These are phyloP conservation scores for Amblyjoppa proteus DNA, from an alignment of 2,888 invertebrate genomes.

Conservation along the genomic window DNA sequence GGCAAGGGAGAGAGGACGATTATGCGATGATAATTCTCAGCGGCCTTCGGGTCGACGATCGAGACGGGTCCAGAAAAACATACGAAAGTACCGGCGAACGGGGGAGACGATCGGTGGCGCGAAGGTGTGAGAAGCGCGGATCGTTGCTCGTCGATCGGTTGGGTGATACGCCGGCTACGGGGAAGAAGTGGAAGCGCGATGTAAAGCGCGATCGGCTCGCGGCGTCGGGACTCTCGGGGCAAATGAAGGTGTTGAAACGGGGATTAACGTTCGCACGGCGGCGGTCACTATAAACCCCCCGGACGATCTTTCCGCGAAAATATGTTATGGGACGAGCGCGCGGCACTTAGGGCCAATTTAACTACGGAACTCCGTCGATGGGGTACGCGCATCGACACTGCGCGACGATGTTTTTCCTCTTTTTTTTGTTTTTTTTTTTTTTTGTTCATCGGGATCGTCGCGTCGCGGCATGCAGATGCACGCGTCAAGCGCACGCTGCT, in stretches of 20 bases:
- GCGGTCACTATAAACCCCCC: neutral
- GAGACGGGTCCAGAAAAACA: conserved; percentile 32
- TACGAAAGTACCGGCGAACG: conserved; percentile 31
- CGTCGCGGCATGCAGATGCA: neutral
- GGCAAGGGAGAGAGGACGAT: neutral
- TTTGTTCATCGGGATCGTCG: neutral
- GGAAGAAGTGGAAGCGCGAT: conserved; percentile 45
- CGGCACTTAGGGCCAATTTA: conserved; percentile 67
- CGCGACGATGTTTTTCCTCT: conserved; percentile 15
- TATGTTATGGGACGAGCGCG: conserved; percentile 63
- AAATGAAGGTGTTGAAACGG: conserved; percentile 73
- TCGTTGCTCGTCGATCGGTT: conserved; percentile 53
- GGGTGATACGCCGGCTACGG: conserved; percentile 56
- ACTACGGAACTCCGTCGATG: conserved; percentile 60
- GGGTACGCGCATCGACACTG: conserved; percentile 49
- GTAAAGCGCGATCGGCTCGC: conserved; percentile 53
- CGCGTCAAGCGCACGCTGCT: conserved; percentile 42
- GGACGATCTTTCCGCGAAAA: conserved; percentile 66
- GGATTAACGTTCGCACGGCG: conserved; percentile 69
- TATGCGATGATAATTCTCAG: conserved; percentile 27
- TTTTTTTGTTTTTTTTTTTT: too few relatives aligned
- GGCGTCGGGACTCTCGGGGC: conserved; percentile 50
- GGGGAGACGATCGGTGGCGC: conserved; percentile 57
- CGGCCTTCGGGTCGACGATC: conserved; percentile 41
- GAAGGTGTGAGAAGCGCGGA: conserved; percentile 63